Base-by-base conservation (phyloP, 2,113 vertebrate genomes). In the Morone saxatilis region DNA sequence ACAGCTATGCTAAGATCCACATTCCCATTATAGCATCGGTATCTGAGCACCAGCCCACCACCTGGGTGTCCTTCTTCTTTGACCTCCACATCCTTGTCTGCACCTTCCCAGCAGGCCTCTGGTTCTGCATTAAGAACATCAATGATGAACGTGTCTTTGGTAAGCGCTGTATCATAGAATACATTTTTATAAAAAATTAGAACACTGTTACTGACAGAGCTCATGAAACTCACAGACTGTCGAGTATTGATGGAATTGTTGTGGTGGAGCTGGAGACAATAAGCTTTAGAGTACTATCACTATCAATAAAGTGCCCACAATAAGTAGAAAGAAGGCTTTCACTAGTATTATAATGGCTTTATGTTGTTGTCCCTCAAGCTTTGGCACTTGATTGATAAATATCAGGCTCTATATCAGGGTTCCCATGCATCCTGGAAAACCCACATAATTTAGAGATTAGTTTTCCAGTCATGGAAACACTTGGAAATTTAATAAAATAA, bases 81-180 rank as follows among this genome's bases (percentile, higher is more conserved):
- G 98, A 99, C 95, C 98, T 99, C 70, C 98, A 99, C 96, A 99
- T 99, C 95, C 96, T 99, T 93, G 98, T 99, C 83, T 99, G 98
- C 96, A 99, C 98, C 76, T 99, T 99, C 95, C 98, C 98, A 91
- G 98, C 98, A 71, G 98, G 98, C 86, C 97, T 99, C 57, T 99
- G 98, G 98, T 98, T 99, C 96, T 99, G 98, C 94, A 98, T 99
- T 96, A 99, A 98, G 96, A 99, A 99, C 93, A 96, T 99, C 96
- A 99, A 97, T 51, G 98, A 99, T 82, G 98, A 99, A 89, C 96
- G 98, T 88, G 97, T 99, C 72, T 99, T 99, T 92, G 98, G 98
- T 99, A 96, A 94, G 82, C 53, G 51, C 7, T 3, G 0, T 1
- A 8, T 11, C 38, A 20, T 10, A 7, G 22, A 43, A 25, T 1